Conservation (phyloP, 2,113 vertebrate species). For the Lepidothrix coronata region DNA sequence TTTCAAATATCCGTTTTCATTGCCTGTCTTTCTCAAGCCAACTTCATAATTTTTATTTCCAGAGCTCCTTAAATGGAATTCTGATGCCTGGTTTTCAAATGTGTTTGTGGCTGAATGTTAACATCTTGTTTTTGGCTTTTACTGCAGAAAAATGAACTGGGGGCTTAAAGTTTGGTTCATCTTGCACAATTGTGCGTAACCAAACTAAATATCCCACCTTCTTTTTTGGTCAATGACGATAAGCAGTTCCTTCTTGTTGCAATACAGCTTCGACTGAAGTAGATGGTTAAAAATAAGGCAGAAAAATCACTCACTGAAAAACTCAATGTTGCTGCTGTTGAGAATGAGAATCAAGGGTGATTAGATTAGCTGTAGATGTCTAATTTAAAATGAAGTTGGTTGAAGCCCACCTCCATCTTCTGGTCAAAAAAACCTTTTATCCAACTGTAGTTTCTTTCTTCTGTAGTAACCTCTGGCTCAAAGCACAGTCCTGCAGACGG, state of each 20-base stretch:
- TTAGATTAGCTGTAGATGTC: background rate
- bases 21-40: background rate
- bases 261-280: background rate
- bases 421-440: background rate
- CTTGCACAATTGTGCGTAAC: background rate
- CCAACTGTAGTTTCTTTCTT: background rate
- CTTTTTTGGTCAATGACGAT: background rate
- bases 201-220: background rate
- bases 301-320: background rate
- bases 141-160: background rate
- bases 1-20: background rate
- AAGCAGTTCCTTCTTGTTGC: background rate
- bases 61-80: background rate
- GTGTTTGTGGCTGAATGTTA: background rate
- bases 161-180: background rate
- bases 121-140: background rate
- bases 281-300: background rate
- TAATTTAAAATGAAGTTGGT: background rate
- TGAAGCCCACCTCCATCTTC: background rate
- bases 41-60: background rate
- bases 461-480: background rate
- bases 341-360: background rate
- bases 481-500: background rate
- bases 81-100: background rate
- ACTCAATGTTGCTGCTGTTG: background rate